Percentiles rank a stretch among this genome's conserved stretches.
Evolutionary conservation across 92 coral and sea anemone genomes (phyloP).

Genomic region (Pocillopora grandis): DNA sequence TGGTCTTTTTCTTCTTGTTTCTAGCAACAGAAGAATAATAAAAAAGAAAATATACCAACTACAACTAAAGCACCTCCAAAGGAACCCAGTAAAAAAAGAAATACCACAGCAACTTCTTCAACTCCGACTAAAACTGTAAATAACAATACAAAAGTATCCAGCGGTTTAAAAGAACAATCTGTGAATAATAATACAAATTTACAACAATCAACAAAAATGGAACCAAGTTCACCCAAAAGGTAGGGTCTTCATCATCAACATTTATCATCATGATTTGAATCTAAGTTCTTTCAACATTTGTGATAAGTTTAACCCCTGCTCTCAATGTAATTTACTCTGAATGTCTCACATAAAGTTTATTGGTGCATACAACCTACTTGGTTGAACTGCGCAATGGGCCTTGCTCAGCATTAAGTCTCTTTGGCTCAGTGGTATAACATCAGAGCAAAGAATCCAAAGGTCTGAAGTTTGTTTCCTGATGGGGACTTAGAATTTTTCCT

Average conservation of each 20-base stretch:
- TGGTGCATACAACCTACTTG: no score
- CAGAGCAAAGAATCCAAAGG: no score
- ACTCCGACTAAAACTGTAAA: constrained; percentile 42
- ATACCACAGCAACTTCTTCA: background rate
- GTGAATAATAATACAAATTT: constrained; percentile 36
- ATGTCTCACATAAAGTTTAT: background rate
- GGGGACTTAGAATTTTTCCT: no score
- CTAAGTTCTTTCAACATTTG: background rate
- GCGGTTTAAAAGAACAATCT: constrained; percentile 42
- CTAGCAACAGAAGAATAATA: constrained; percentile 43
- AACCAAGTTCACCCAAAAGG: constrained; percentile 23
- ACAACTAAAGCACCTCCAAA: constrained; percentile 10
- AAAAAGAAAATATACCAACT: constrained; percentile 30
- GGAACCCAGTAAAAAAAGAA: constrained; percentile 26
- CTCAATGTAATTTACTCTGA: no score
- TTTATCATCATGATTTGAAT: background rate
- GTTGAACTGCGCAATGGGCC: no score
- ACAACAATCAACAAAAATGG: constrained; percentile 22
- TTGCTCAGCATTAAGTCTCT: no score
- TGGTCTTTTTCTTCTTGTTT: background rate
- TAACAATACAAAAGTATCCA: constrained; percentile 45
- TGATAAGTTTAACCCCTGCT: background rate
- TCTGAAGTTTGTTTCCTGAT: no score
- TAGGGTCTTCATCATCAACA: background rate
- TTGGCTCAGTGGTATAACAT: no score